Evolutionary conservation across 1,140 invertebrate genomes (phyloP).

Genomic region (Nephila pilipes): DNA sequence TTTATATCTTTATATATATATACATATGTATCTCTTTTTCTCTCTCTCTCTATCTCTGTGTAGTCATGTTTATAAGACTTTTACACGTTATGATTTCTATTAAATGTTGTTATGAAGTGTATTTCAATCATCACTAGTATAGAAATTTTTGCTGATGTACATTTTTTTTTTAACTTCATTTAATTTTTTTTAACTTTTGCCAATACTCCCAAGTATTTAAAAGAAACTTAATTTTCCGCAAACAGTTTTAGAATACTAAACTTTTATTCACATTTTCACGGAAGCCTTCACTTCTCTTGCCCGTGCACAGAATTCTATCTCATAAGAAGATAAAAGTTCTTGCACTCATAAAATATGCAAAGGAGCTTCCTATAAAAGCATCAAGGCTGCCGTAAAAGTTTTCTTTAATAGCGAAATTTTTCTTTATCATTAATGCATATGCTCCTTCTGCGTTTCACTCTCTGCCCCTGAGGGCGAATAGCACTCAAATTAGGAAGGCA

Average conservation of each 20-base stretch:
- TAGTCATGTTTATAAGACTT: no score
- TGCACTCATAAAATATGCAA: slow-evolving; percentile 67
- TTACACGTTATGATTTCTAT: no score
- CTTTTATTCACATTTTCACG: not conserved
- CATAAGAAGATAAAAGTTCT: slow-evolving; percentile 59
- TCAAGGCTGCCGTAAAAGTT: slow-evolving; percentile 62
- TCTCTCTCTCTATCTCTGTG: no score
- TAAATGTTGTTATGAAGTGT: no score
- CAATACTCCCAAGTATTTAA: not conserved
- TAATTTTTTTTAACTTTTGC: not conserved
- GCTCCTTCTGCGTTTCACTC: slow-evolving; percentile 11
- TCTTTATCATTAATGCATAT: slow-evolving; percentile 73
- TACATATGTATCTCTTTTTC: no score
- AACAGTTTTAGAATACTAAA: slow-evolving; percentile 17
- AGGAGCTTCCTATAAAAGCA: slow-evolving; percentile 63
- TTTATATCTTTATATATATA: no score
- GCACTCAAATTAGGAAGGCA: slow-evolving; percentile 63
- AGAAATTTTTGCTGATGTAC: no score
- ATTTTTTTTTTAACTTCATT: no score
- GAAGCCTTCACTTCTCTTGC: not conserved
- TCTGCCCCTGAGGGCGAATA: slow-evolving; percentile 49
- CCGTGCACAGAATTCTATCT: not conserved
- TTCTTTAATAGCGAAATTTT: slow-evolving; percentile 70
- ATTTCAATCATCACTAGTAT: no score
- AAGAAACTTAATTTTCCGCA: slow-evolving; percentile 13